These are phyloP conservation scores for Drosophila prolongata DNA, from an alignment of 2,888 invertebrate species.

Conservation along the genomic window DNA sequence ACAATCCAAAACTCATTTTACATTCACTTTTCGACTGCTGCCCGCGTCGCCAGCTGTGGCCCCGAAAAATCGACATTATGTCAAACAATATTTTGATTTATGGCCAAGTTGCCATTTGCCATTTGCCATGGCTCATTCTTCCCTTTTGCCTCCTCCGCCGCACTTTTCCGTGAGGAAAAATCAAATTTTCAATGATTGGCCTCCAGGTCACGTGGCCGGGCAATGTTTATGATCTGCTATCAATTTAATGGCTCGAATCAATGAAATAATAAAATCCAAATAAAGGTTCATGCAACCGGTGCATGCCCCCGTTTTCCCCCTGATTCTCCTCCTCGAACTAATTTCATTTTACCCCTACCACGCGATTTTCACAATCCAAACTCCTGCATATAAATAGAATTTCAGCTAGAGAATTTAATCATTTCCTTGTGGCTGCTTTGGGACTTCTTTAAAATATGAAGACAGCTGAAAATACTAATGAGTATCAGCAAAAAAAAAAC, in stretches of 20 bases:
- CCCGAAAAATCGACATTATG: slow-evolving; percentile 63
- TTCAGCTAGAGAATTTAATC: no score
- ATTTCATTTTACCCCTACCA: slow-evolving; percentile 9
- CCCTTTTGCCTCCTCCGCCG: neutral
- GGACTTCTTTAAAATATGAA: neutral
- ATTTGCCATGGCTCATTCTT: slow-evolving; percentile 24
- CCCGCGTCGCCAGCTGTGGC: slow-evolving; percentile 59
- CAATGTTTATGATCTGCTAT: slow-evolving; percentile 64
- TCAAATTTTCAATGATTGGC: slow-evolving; percentile 73
- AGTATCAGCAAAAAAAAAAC: no score
- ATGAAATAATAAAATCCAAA: slow-evolving; percentile 52
- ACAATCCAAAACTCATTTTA: slow-evolving; percentile 31
- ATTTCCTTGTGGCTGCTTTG: neutral
- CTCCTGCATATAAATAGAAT: slow-evolving; percentile 14
- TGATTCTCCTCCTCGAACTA: neutral
- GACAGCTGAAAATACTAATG: neutral
- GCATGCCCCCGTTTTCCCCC: neutral
- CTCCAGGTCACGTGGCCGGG: slow-evolving; percentile 57
- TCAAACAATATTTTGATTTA: slow-evolving; percentile 66
- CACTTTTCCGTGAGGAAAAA: slow-evolving; percentile 48
- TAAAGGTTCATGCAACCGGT: slow-evolving; percentile 18
- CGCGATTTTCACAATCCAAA: no score
- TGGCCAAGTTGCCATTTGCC: slow-evolving; percentile 47
- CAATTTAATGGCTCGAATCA: slow-evolving; percentile 60
- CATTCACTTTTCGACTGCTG: slow-evolving; percentile 25